Base-by-base conservation (phyloP, 2,113 vertebrate species). In the Parotia lawesii region DNA sequence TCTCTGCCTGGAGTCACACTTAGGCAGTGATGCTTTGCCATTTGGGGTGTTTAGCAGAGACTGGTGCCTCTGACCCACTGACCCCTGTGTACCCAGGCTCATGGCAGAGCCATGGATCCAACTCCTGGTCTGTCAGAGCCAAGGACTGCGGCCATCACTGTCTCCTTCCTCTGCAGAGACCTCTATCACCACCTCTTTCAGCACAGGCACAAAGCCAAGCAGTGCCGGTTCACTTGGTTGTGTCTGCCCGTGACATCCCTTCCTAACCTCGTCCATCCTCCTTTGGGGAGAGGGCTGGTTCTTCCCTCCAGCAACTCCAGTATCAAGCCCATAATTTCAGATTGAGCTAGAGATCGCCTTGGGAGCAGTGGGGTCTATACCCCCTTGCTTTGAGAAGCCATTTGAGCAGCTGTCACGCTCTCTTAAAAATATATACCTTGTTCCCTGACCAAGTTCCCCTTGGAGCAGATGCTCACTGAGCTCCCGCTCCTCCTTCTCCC, bases 391-490 rank as follows among this genome's bases (percentile, higher is more conserved):
- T 90, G 87, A 79, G 73, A 84, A 94, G 42, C 67, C 67, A 50
- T 79, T 88, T 57, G 71, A 92, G 75, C 40, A 50, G 69, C 38
- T 89, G 75, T 89, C 87, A 74, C 0, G 0, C 65, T 80, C 83
- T 87, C 78, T 90, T 94, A 76, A 76, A 88, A 85, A 83, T 47
- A 76, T 12, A 70, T 71, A 74, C 82, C 60, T 90, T 54, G 38
- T 54, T 93, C 60, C 51, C 15, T 16, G 15, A 38, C 51, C 0
- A 0, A 56, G 53, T 58, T 95, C 57, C 44, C 35, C 42, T 87
- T 45, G 54, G 57, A 87, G 53, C 67, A 80, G 82, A 83, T 87
- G 71, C 44, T 80, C 60, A 14, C 45, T 62, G 78, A 85, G 60
- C 69, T 87, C 85, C 54, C 69, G 51, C 62, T 86, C 58, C 73